These are phyloP conservation scores for Chorisops tibialis DNA, from an alignment of 2,888 invertebrate genomes.

Conservation along the genomic window DNA sequence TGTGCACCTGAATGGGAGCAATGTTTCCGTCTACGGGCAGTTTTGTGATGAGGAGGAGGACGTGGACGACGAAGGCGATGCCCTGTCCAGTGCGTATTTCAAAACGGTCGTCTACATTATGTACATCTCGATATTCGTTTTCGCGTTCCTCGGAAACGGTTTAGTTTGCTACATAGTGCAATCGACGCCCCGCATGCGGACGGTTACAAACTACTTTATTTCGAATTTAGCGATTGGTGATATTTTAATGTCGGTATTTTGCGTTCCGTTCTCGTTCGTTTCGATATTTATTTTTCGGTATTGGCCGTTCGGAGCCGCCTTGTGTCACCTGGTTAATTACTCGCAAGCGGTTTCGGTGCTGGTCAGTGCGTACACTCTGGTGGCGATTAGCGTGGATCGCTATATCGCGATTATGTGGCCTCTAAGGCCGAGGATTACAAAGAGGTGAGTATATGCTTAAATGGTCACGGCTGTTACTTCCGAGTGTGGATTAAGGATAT, in stretches of 20 bases:
- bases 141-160: slow-evolving; percentile 71
- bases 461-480: too few species aligned
- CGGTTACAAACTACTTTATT: slow-evolving; percentile 90
- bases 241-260: slow-evolving; percentile 83
- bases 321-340: slow-evolving; percentile 82
- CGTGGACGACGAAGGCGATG: slow-evolving; percentile 36
- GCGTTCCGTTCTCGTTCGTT: slow-evolving; percentile 87
- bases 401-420: slow-evolving; percentile 91
- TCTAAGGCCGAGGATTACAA: slow-evolving; percentile 74
- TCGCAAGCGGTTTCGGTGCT: slow-evolving; percentile 77
- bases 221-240: slow-evolving; percentile 87
- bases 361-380: slow-evolving; percentile 84
- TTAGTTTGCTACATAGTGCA: slow-evolving; percentile 84
- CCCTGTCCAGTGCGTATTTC: slow-evolving; percentile 57
- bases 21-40: not conserved
- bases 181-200: slow-evolving; percentile 80
- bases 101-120: slow-evolving; percentile 65
- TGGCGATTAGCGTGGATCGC: slow-evolving; percentile 86
- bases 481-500: too few species aligned
- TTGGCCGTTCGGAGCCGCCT: slow-evolving; percentile 82
- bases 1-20: not conserved
- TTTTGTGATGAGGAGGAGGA: slow-evolving; percentile 34
- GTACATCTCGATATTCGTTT: slow-evolving; percentile 68
- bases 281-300: slow-evolving; percentile 74
- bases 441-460: slow-evolving; percentile 57